Conservation (phyloP, 1,140 invertebrate genomes). For the Euwallacea similis region DNA sequence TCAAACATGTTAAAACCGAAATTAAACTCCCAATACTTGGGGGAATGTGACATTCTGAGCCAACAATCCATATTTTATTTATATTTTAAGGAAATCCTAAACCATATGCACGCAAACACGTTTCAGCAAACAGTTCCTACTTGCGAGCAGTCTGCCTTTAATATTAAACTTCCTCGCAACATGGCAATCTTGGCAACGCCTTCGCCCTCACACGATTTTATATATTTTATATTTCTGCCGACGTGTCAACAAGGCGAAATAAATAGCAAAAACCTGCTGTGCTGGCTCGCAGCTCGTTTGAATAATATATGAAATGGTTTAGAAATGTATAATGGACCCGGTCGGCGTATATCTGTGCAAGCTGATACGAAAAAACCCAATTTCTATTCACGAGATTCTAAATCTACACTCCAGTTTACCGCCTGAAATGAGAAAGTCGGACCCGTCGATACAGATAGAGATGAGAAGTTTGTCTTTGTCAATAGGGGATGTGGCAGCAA, state of each 20-base stretch:
- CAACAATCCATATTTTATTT: neutral
- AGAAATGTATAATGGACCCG: slow-evolving; percentile 29
- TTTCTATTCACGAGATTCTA: slow-evolving; percentile 26
- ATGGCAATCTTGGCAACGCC: slow-evolving; percentile 16
- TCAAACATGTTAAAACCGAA: no score
- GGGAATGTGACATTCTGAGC: no score
- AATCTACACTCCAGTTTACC: slow-evolving; percentile 20
- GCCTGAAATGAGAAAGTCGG: slow-evolving; percentile 8
- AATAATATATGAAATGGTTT: slow-evolving; percentile 35
- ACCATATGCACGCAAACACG: neutral
- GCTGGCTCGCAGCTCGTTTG: slow-evolving; percentile 22
- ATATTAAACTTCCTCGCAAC: slow-evolving; percentile 17
- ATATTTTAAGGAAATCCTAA: neutral
- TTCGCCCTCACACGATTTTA: slow-evolving; percentile 10
- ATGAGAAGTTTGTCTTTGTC: no score
- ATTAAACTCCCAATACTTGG: no score
- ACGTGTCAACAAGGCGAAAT: slow-evolving; percentile 31
- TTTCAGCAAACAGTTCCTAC: neutral
- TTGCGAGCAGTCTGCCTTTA: slow-evolving; percentile 1
- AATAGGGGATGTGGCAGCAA: no score
- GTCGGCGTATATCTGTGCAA: slow-evolving; percentile 16
- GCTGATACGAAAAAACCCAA: slow-evolving; percentile 32
- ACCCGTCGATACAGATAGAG: neutral
- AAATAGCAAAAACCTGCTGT: slow-evolving; percentile 27
- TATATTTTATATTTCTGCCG: slow-evolving; percentile 33